Evolutionary conservation across 1,140 invertebrate species (phyloP), one percentile per base, ranked within the genome.

Genomic region (Holotrichia oblita): DNA sequence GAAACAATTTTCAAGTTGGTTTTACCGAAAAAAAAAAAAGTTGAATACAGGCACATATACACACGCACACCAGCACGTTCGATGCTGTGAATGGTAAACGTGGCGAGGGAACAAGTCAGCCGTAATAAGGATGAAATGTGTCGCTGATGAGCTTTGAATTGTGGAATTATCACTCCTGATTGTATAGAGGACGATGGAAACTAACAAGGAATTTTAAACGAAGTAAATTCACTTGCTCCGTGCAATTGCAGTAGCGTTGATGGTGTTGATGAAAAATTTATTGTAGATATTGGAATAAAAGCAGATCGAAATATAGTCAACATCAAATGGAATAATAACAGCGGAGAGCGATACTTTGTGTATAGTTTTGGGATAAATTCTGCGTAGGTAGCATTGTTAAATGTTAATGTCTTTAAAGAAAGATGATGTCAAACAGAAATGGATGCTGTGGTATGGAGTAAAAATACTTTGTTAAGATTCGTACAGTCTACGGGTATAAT

Each of bases 61-160:
- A 22, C 61, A 64, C 61, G 22, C 17, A 64, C 61, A 64, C 3
- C 6, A n/a, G n/a, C 24, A 17, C 17, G 17, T 10, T 64, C 61
- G 61, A 12, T 27, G 17, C 17, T 12, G 61, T 64, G 61, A 64
- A 64, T 64, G 61, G 61, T 64, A 64, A 64, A 64, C 61, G 61
- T 64, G 61, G 61, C 61, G 61, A 64, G 61, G 61, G 82, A 84
- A 85, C 84, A 85, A 85, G 83, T 81, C 81, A 79, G 76, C 80
- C 80, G 82, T 84, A 85, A 84, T 83, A 85, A 82, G 83, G 82
- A 84, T 84, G 83, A 84, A 85, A 84, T 81, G 83, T 85, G 84
- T 83, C 80, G 81, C 79, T 85, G 84, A 85, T 85, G 84, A 85
- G 83, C 81, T 83, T 81, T 85, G 84, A 85, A 85, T 85, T 82